phyloP scores from a whole-genome alignment of 2,797 vertebrate genomes.

The Ptychobarbus kaznakovi region DNA sequence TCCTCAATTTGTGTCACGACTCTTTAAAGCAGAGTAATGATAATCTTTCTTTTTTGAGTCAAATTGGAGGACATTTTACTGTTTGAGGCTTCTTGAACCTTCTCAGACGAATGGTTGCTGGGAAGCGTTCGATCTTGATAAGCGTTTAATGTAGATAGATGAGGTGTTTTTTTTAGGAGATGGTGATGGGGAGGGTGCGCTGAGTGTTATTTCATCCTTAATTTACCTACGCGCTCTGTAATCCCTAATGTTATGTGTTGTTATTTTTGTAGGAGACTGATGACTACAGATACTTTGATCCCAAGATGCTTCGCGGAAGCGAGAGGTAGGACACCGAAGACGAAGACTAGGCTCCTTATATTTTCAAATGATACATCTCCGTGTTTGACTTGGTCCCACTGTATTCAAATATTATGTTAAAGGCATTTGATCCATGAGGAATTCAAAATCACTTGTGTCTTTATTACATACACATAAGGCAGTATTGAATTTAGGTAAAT shows the following conservation, averaged over 20 bases:
- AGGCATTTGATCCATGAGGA: constrained; percentile 36
- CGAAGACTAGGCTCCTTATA: constrained; percentile 20
- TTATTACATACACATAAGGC: constrained; percentile 42
- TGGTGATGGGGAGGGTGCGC: constrained; percentile 26
- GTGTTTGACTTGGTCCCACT: constrained; percentile 38
- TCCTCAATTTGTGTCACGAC: constrained; percentile 34
- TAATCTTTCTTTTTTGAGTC: constrained; percentile 39
- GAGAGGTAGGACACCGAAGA: constrained; percentile 84
- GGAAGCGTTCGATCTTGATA: constrained; percentile 52
- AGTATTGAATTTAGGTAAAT: constrained; percentile 43
- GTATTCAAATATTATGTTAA: constrained; percentile 41
- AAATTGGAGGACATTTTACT: constrained; percentile 25
- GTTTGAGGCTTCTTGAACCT: constrained; percentile 15
- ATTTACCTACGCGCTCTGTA: constrained; percentile 29
- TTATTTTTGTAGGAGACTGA: constrained; percentile 89
- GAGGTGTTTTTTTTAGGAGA: constrained; percentile 39
- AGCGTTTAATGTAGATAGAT: constrained; percentile 49
- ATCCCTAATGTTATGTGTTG: constrained; percentile 50
- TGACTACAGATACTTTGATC: constrained; percentile 97
- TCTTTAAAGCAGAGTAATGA: constrained; percentile 25
- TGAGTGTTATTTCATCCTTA: constrained; percentile 36
- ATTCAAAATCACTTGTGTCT: constrained; percentile 33
- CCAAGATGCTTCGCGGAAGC: constrained; percentile 96
- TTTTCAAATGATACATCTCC: constrained; percentile 31
- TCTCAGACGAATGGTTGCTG: constrained; percentile 32